phyloP scores from a whole-genome alignment of 2,797 vertebrate species.

The Balearica regulorum region DNA sequence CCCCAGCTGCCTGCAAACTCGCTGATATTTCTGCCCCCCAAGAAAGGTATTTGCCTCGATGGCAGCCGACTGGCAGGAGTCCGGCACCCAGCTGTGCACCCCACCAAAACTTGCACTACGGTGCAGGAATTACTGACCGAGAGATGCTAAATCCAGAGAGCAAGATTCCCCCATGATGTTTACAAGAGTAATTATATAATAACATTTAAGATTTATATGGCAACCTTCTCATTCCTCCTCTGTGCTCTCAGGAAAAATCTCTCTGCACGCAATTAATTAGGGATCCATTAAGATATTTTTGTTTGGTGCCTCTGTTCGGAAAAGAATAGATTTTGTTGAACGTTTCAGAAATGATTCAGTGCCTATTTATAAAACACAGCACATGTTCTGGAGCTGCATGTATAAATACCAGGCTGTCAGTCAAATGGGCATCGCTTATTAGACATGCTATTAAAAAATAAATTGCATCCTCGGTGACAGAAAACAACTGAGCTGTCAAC shows the following conservation, averaged over 20 bases:
- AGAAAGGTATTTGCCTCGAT: neutral
- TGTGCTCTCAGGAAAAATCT: constrained; percentile 23
- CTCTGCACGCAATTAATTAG: constrained; percentile 14
- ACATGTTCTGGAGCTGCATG: constrained; percentile 18
- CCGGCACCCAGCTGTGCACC: neutral
- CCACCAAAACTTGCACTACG: fast-evolving
- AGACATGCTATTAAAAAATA: constrained; percentile 42
- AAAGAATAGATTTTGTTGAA: constrained; percentile 26
- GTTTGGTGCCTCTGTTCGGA: neutral
- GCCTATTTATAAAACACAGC: constrained; percentile 37
- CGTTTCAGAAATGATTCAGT: constrained; percentile 3
- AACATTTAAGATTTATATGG: neutral
- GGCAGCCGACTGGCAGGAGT: neutral
- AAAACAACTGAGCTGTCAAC: constrained; percentile 52
- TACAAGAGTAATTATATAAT: constrained; percentile 4
- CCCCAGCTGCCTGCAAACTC: neutral
- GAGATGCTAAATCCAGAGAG: neutral
- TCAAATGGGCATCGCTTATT: constrained; percentile 58
- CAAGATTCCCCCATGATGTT: neutral
- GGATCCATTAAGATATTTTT: constrained; percentile 53
- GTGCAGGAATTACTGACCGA: neutral
- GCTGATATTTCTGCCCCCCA: neutral
- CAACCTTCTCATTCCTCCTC: neutral
- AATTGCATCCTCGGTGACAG: constrained; percentile 61
- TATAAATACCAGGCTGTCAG: constrained; percentile 58